Conservation (phyloP, 2,113 vertebrate genomes). For the Pterophyllum scalare region DNA sequence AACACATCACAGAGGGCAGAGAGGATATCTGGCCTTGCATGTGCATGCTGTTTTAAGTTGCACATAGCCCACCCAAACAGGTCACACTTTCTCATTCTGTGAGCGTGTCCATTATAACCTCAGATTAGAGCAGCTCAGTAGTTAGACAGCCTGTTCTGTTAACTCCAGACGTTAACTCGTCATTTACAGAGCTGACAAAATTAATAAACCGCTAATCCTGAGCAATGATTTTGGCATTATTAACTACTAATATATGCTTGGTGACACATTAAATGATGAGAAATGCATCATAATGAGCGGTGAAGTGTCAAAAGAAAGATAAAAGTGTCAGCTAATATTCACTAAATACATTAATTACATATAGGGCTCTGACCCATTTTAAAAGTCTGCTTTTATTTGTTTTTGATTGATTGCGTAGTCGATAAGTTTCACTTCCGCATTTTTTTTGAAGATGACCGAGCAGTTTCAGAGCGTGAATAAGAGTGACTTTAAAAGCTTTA, state of each 20-base stretch:
- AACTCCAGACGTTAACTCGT: neutral
- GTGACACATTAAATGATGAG: neutral
- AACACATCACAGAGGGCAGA: neutral
- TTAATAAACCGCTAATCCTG: neutral
- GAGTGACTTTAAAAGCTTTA: neutral
- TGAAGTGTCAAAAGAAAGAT: fast-evolving
- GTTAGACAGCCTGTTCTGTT: conserved; percentile 13
- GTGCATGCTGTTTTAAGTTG: neutral
- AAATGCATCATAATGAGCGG: neutral
- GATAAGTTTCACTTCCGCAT: neutral
- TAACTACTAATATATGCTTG: neutral
- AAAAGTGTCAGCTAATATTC: neutral
- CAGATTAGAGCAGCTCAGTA: conserved; percentile 43
- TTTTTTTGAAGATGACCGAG: neutral
- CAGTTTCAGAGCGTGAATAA: neutral
- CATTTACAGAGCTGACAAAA: neutral
- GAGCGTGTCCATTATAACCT: conserved; percentile 26
- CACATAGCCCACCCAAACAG: neutral
- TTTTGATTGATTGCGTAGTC: neutral
- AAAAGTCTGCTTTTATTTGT: neutral
- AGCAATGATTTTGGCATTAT: neutral
- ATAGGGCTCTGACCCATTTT: neutral
- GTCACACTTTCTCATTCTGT: neutral
- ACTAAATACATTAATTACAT: neutral
- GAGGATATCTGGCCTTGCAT: neutral